Evolutionary conservation across 1,140 invertebrate genomes (phyloP), one percentile per base, ranked within the genome.

Genomic region (Nomia melanderi): DNA sequence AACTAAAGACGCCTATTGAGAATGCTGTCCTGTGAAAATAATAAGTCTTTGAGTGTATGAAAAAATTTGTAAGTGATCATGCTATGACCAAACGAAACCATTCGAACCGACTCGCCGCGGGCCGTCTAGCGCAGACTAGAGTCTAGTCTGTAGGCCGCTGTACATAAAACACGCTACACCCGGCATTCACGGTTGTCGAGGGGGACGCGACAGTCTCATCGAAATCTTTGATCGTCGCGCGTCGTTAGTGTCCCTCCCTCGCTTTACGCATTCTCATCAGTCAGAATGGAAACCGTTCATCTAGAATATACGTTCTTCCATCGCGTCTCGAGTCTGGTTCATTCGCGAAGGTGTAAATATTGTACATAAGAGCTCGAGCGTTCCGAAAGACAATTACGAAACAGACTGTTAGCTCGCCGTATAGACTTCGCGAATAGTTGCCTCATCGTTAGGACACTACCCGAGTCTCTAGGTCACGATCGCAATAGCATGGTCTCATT

Each of bases 41-140:
- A 82, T 89, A 88, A 87, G 70, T 60, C 70, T 78, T 82, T 83
- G 77, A 79, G 64, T 89, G 67, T 82, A 82, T 85, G 70, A 59
- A 83, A 57, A 87, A 90, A 90, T 90, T 90, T 90, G 88, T 90
- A 89, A 90, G 88, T 90, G 88, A 91, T 91, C 90, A 91, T 90
- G 89, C 88, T 90, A 87, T 89, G 80, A 83, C 63, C 70, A 76
- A 36, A 27, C 50, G 67, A 80, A 76, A 47, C 69, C 57, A 79
- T 70, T 69, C 50, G 31, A 27, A 44, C 65, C 27, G n/a, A 65
- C 59, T 77, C 62, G 67, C 44, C 36, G 8, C 47, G 23, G 33
- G 57, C 14, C 41, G 11, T 62, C 83, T 83, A 83, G 82, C 80
- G 69, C 57, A 77, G 62, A 79, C 74, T 60, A 72, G 74, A 56